Conservation (phyloP, 2,113 vertebrate genomes). For the Thymallus thymallus region DNA sequence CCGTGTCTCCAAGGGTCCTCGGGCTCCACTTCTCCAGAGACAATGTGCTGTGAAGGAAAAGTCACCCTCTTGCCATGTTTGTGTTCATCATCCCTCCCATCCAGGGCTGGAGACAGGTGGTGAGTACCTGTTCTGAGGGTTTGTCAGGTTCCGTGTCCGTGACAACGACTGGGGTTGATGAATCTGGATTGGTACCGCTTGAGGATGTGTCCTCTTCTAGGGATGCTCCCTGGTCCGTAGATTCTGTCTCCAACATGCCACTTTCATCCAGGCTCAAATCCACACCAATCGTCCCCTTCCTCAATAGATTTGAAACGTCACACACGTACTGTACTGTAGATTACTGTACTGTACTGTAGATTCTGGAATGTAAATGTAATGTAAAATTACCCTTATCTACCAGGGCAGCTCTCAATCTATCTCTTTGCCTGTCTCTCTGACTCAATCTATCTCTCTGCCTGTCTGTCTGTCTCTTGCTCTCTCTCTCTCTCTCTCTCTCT, state of each 20-base stretch:
- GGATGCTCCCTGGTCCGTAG: constrained; percentile 24
- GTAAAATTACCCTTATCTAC: too few relatives aligned
- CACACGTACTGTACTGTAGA: too few relatives aligned
- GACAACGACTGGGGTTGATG: constrained; percentile 38
- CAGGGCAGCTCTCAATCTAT: too few relatives aligned
- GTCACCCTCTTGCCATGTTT: constrained; percentile 84
- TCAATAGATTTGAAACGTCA: constrained; percentile 5
- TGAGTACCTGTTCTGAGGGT: constrained; percentile 30
- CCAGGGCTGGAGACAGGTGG: constrained; percentile 40
- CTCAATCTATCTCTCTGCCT: too few relatives aligned
- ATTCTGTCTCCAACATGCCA: constrained; percentile 67
- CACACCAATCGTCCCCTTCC: constrained; percentile 64
- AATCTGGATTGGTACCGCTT: constrained; percentile 17
- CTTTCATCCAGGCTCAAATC: constrained; percentile 76
- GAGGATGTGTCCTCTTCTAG: constrained; percentile 35
- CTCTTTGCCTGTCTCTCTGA: too few relatives aligned
- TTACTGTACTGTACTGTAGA: too few relatives aligned
- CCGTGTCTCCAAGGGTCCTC: constrained; percentile 94
- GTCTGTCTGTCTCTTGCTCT: too few relatives aligned
- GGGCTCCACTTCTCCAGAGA: constrained; percentile 90
- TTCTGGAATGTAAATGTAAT: too few relatives aligned
- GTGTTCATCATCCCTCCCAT: constrained; percentile 68
- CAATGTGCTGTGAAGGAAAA: constrained; percentile 85
- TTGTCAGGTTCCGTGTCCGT: constrained; percentile 33
- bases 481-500: too few relatives aligned